Evolutionary conservation across 2,888 invertebrate species (phyloP).

Genomic region (Trissonchulus latispiculum): DNA sequence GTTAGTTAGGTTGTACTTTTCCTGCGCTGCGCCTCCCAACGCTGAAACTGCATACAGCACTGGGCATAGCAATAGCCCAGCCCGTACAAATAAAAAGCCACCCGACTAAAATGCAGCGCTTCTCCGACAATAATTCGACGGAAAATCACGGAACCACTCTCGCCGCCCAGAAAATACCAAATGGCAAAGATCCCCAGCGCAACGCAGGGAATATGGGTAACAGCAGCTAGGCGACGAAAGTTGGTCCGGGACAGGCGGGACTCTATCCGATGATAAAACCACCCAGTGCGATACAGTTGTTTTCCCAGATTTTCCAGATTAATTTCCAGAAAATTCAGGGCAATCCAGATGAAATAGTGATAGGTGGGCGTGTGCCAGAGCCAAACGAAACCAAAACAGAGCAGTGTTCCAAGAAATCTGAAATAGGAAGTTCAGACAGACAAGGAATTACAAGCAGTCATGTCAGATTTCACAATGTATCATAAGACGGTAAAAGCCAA

Average conservation of each 20-base stretch:
- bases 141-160: constrained; percentile 12
- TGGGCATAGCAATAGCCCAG: constrained; percentile 20
- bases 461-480: too few species aligned
- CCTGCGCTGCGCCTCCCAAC: constrained; percentile 1
- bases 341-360: neutral
- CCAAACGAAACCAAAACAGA: constrained; percentile 20
- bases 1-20: too few species aligned
- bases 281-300: neutral
- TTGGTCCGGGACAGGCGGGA: too few species aligned
- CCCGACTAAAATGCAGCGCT: neutral
- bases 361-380: constrained; percentile 16
- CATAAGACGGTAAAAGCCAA: too few species aligned
- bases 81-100: neutral
- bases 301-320: constrained; percentile 6
- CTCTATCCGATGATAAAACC: neutral
- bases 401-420: constrained; percentile 1
- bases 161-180: constrained; percentile 20
- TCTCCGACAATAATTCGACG: constrained; percentile 11
- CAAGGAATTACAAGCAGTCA: too few species aligned
- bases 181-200: constrained; percentile 20
- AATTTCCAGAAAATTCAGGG: constrained; percentile 7
- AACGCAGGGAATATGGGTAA: constrained; percentile 18
- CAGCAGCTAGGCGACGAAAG: constrained; percentile 2
- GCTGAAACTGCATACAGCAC: constrained; percentile 13
- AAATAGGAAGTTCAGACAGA: neutral